phyloP scores from a whole-genome alignment of 2,888 invertebrate genomes.

The Polymixis lichenea region DNA sequence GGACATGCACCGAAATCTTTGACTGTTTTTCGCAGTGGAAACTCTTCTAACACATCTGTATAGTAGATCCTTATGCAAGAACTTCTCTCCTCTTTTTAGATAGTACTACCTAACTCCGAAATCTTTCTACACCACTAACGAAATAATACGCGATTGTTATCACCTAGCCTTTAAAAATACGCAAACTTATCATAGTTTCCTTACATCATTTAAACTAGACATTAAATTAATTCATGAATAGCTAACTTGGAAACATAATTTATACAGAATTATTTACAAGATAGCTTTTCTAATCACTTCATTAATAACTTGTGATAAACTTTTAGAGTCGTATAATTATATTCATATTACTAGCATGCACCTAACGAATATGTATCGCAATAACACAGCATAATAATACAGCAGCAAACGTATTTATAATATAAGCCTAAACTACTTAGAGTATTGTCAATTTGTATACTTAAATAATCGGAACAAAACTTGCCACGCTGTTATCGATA shows the following conservation, averaged over 20 bases:
- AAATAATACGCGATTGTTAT: background rate
- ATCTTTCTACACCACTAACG: background rate
- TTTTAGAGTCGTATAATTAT: background rate
- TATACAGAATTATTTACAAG: constrained; percentile 1
- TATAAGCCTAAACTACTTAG: constrained; percentile 19
- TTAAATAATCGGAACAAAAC: background rate
- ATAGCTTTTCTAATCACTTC: background rate
- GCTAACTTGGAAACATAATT: background rate
- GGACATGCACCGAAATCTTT: background rate
- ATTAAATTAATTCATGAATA: background rate
- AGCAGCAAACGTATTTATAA: background rate
- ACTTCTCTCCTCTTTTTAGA: background rate
- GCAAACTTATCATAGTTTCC: background rate
- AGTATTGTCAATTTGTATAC: background rate
- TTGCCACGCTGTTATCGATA: background rate
- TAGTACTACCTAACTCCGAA: background rate
- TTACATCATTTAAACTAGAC: background rate
- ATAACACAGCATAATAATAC: constrained; percentile 15
- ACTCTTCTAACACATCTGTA: background rate
- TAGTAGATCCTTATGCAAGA: constrained; percentile 11
- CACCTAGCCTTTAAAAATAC: background rate
- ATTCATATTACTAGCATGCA: constrained; percentile 28
- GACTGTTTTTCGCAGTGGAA: constrained; percentile 31
- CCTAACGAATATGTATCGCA: constrained; percentile 28
- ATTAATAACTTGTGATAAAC: constrained; percentile 11